phyloP scores from a whole-genome alignment of 2,888 invertebrate genomes.

The Cephalotes varians region DNA sequence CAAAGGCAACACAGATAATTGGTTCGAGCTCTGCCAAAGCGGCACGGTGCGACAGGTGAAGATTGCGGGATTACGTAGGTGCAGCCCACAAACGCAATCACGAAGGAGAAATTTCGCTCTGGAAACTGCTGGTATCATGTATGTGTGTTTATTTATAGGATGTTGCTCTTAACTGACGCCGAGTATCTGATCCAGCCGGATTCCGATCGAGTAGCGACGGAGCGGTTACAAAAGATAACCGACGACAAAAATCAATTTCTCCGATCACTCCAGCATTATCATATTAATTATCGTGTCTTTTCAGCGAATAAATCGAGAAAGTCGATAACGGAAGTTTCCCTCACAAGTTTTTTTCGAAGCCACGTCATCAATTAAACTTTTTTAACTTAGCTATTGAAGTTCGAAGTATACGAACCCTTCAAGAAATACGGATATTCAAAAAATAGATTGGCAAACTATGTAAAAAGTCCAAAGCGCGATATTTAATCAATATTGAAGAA shows the following conservation, averaged over 20 bases:
- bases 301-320: slow-evolving; percentile 45
- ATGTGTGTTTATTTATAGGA: slow-evolving; percentile 23
- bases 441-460: slow-evolving; percentile 5
- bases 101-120: slow-evolving; percentile 64
- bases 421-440: slow-evolving; percentile 8
- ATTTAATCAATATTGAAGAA: slow-evolving; percentile 45
- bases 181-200: slow-evolving; percentile 48
- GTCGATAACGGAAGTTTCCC: slow-evolving; percentile 41
- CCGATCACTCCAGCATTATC: slow-evolving; percentile 9
- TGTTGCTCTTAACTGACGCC: slow-evolving; percentile 31
- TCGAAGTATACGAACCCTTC: slow-evolving; percentile 15
- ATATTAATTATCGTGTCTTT: slow-evolving; percentile 37
- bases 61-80: slow-evolving; percentile 73
- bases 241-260: slow-evolving; percentile 62
- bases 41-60: slow-evolving; percentile 68
- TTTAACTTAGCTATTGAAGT: slow-evolving; percentile 14
- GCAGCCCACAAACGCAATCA: slow-evolving; percentile 67
- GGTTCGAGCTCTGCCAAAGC: slow-evolving; percentile 66
- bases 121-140: slow-evolving; percentile 31
- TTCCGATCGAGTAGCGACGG: slow-evolving; percentile 47
- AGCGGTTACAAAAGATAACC: slow-evolving; percentile 54
- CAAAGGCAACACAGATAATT: slow-evolving; percentile 75
- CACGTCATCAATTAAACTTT: slow-evolving; percentile 47
- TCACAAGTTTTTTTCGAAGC: slow-evolving; percentile 19
- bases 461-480: not conserved